A percentile compares a stretch with the other conserved stretches of the same genome.
phyloP scores from a whole-genome alignment of 2,888 invertebrate species.

The Iselma pallidipennis region DNA sequence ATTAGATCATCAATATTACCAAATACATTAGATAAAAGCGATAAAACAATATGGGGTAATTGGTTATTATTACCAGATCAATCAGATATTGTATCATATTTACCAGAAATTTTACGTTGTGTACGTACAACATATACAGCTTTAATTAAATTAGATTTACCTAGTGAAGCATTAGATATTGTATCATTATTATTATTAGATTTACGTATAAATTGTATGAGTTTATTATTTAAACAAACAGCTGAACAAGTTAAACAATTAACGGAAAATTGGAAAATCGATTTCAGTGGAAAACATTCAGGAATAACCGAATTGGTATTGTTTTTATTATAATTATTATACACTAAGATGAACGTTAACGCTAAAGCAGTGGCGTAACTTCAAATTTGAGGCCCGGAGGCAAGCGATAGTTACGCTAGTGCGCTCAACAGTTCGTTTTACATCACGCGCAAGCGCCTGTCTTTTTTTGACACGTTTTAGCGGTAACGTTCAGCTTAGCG shows the following conservation, averaged over 20 bases:
- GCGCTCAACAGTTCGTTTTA: no score
- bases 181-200: conserved; percentile 85
- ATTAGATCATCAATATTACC: conserved; percentile 74
- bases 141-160: conserved; percentile 82
- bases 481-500: no score
- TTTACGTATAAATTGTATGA: conserved; percentile 83
- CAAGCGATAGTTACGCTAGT: no score
- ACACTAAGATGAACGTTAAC: no score
- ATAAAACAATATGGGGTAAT: conserved; percentile 57
- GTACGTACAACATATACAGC: conserved; percentile 80
- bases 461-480: no score
- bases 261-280: conserved; percentile 85
- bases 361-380: no score
- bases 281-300: conserved; percentile 80
- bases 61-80: conserved; percentile 60
- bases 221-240: conserved; percentile 82
- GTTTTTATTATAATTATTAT: no score
- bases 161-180: conserved; percentile 83
- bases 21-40: conserved; percentile 60
- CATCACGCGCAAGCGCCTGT: no score
- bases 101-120: conserved; percentile 79
- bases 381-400: no score
- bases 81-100: conserved; percentile 66
- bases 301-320: conserved; percentile 77
- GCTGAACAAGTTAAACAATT: conserved; percentile 76